Percentiles rank a stretch among this genome's conserved stretches.
phyloP scores from a whole-genome alignment of 2,113 vertebrate genomes.

The Isurus oxyrinchus region DNA sequence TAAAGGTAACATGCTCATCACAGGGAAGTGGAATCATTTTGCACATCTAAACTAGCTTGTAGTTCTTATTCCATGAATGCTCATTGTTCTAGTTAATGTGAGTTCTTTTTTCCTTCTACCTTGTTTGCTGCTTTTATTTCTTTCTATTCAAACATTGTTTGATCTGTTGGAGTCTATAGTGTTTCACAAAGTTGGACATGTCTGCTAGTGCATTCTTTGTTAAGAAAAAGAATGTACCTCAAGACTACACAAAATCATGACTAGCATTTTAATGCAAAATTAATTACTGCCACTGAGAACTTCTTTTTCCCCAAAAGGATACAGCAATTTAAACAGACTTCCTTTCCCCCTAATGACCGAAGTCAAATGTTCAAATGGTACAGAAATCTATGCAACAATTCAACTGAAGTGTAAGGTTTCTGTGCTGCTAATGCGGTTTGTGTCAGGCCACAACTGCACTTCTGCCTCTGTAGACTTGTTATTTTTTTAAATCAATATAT shows the following conservation, averaged over 20 bases:
- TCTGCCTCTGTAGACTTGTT: background rate
- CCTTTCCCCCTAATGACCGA: background rate
- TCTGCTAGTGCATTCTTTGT: conserved; percentile 18
- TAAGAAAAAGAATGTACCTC: background rate
- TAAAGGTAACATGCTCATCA: conserved; percentile 1
- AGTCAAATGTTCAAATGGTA: background rate
- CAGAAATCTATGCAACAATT: conserved; percentile 28
- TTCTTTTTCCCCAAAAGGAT: background rate
- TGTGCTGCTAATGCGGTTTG: background rate
- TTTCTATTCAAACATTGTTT: background rate
- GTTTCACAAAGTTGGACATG: background rate
- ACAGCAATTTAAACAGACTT: background rate
- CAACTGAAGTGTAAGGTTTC: background rate
- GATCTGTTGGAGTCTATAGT: background rate
- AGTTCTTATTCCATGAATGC: background rate
- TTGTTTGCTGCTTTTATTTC: background rate
- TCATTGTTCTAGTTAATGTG: background rate
- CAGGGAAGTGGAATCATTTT: background rate
- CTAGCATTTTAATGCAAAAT: background rate
- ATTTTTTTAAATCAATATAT: background rate
- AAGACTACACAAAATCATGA: background rate
- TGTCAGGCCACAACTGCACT: background rate
- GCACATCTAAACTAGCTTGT: background rate
- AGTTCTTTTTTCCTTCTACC: background rate
- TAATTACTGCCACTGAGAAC: background rate